Percentiles rank a stretch among this genome's conserved stretches.
Conservation (phyloP, 2,113 vertebrate genomes). For the Pseudopodoces humilis region DNA sequence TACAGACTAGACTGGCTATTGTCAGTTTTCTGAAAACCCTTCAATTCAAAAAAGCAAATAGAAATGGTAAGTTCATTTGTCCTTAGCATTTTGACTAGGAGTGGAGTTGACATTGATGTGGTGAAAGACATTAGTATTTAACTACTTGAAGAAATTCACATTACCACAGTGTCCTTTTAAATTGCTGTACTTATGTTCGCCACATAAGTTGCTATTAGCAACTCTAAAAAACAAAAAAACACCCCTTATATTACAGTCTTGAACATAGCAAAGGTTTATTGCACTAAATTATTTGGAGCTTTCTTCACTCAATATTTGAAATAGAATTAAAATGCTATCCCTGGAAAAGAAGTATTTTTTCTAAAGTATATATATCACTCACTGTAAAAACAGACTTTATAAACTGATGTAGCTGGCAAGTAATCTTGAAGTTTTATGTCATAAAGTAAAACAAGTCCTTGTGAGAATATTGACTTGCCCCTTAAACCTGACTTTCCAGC, state of each 20-base stretch:
- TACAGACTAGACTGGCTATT: constrained; percentile 25
- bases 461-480: background rate
- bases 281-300: background rate
- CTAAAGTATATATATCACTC: background rate
- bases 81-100: constrained; percentile 32
- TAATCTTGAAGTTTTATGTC: background rate
- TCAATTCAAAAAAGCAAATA: constrained; percentile 52
- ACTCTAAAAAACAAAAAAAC: background rate
- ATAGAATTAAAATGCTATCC: constrained; percentile 19
- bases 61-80: constrained; percentile 40
- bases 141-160: constrained; percentile 58
- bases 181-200: constrained; percentile 62
- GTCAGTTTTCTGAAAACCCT: constrained; percentile 39
- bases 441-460: constrained; percentile 27
- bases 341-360: background rate
- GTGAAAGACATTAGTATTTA: constrained; percentile 60
- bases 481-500: background rate
- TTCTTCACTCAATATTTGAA: constrained; percentile 2
- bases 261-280: background rate
- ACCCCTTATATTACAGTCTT: background rate
- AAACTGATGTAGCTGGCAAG: constrained; percentile 14
- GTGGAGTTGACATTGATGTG: background rate
- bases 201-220: constrained; percentile 67
- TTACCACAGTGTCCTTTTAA: constrained; percentile 56
- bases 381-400: background rate